Conservation (phyloP, 2,113 vertebrate species). For the Pogonocichla stellata region DNA sequence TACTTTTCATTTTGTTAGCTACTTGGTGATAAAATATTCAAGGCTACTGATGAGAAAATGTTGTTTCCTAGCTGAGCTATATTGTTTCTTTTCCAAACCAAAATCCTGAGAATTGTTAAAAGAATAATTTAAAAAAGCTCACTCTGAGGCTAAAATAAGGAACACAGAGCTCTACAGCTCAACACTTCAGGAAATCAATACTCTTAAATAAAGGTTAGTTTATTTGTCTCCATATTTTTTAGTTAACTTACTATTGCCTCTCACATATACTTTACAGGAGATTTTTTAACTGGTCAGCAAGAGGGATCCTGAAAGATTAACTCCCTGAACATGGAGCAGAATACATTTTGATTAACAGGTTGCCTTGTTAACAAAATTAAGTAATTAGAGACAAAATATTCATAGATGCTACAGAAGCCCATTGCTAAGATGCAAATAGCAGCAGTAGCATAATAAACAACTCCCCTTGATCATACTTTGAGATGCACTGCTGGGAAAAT, state of each 20-base stretch:
- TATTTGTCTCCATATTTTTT: background rate
- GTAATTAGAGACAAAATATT: background rate
- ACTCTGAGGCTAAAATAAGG: background rate
- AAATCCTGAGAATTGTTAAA: background rate
- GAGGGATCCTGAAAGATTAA: background rate
- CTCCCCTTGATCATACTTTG: background rate
- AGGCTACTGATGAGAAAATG: background rate
- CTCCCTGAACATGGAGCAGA: background rate
- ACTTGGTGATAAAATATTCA: background rate
- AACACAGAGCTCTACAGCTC: background rate
- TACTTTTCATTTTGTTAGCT: background rate
- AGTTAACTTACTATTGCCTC: background rate
- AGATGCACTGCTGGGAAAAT: background rate
- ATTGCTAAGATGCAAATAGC: background rate
- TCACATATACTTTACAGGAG: background rate
- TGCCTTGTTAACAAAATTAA: background rate
- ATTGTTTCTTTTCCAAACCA: background rate
- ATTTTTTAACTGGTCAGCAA: slow-evolving; percentile 23
- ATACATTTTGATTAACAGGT: background rate
- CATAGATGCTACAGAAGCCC: background rate
- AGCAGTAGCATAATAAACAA: background rate
- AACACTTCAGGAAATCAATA: background rate
- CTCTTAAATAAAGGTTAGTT: background rate
- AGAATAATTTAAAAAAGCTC: background rate
- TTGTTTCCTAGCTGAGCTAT: background rate